Conservation (phyloP, 2,113 vertebrate genomes). For the Eupsittula cactorum region DNA sequence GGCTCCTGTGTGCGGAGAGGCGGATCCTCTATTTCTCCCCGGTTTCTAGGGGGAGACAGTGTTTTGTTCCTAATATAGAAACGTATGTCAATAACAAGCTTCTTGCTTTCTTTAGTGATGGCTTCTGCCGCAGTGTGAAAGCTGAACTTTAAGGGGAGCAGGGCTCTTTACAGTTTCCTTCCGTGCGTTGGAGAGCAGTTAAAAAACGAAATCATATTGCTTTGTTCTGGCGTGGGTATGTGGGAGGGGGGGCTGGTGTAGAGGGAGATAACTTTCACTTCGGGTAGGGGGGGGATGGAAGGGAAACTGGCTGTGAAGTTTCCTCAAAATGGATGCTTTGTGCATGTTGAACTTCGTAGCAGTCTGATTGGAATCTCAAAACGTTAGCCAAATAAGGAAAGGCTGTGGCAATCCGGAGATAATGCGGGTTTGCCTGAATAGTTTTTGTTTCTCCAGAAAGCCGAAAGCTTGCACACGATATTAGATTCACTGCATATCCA, state of each 20-base stretch:
- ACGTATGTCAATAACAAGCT: background rate
- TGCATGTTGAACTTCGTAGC: constrained; percentile 83
- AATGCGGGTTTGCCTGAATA: constrained; percentile 77
- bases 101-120: background rate
- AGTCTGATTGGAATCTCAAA: constrained; percentile 82
- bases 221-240: constrained; percentile 18
- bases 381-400: constrained; percentile 88
- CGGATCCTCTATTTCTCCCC: background rate
- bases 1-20: background rate
- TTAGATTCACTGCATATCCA: background rate
- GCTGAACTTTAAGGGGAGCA: background rate
- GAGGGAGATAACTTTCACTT: constrained; percentile 26
- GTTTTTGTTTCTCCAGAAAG: constrained; percentile 67
- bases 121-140: constrained; percentile 25
- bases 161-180: background rate
- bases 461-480: constrained; percentile 53
- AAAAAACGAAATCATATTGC: background rate
- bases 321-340: constrained; percentile 83
- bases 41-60: background rate
- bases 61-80: background rate
- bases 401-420: constrained; percentile 82
- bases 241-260: background rate
- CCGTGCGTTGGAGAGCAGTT: background rate
- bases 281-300: background rate
- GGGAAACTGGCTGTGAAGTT: constrained; percentile 62